Evolutionary conservation across 1,140 invertebrate genomes (phyloP), one percentile per base, ranked within the genome.

Genomic region (Saxidomus purpurata): DNA sequence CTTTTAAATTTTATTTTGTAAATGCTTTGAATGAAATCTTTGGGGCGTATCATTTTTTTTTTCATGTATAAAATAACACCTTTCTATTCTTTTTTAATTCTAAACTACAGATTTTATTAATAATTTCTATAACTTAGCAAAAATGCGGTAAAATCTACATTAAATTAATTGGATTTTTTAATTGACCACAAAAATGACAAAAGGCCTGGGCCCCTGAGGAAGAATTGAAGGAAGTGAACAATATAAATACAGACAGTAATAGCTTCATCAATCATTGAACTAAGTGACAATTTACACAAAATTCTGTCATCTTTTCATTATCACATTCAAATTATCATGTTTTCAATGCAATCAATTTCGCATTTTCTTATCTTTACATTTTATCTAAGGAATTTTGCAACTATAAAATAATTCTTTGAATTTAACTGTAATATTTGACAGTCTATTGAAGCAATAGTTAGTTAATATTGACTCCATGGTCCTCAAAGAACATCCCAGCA

Each of bases 241-340:
- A 0, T 25, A n/a, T 15, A 79, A 79, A 34, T 36, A 22, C 15
- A 38, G 28, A 55, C 43, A 49, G 47, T 52, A 36, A 79, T 36
- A 36, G 11, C 25, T 52, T n/a, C n/a, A 79, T 79, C 76, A 79
- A 79, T 79, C 76, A 59, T 55, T 40, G 0, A 55, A 31, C 40
- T 17, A 71, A 79, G 6, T 79, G 76, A 79, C 76, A 55, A 34
- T 79, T 36, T 59, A 79, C 76, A 79, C 17, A 4, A 28, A 79
- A 0, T 31, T 52, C 17, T 55, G 76, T 79, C 76, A 55, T 79
- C 11, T 52, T 52, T 49, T 31, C 25, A 13, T 55, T 49, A 79
- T 55, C 47, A 55, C 25, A 36, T 19, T 76, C 25, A 38, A 76
- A 76, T 25, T 52, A 52, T 79, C n/a, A 79, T 79, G 43, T 49